Evolutionary conservation across 2,797 vertebrate genomes (phyloP).

Genomic region (Enoplosus armatus): DNA sequence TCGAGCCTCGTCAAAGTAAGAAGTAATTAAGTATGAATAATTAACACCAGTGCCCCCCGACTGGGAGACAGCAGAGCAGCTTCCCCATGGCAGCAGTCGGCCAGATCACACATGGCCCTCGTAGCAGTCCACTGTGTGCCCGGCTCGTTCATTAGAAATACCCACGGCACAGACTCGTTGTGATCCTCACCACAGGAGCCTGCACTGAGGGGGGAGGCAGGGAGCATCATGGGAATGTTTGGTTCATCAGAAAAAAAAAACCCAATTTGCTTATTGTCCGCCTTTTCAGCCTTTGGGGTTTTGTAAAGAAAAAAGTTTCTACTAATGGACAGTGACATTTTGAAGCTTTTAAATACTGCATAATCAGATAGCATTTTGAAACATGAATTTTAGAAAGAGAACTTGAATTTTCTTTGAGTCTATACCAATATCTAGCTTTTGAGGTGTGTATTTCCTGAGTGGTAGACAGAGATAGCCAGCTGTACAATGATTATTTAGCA

Average conservation of each 20-base stretch:
- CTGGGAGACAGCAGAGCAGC: slow-evolving; percentile 78
- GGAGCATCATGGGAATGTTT: slow-evolving; percentile 53
- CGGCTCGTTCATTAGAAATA: slow-evolving; percentile 79
- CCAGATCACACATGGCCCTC: slow-evolving; percentile 80
- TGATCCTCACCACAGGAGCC: slow-evolving; percentile 76
- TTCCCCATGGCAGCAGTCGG: slow-evolving; percentile 80
- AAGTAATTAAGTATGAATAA: slow-evolving; percentile 90
- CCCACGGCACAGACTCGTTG: slow-evolving; percentile 67
- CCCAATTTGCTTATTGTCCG: slow-evolving; percentile 60
- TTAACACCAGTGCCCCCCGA: slow-evolving; percentile 83
- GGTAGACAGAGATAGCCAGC: slow-evolving; percentile 40
- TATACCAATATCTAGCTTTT: neutral
- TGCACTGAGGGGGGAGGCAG: slow-evolving; percentile 35
- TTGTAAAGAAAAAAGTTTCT: slow-evolving; percentile 20
- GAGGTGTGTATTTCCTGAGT: slow-evolving; percentile 44
- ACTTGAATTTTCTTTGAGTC: slow-evolving; percentile 3
- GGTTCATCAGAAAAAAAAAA: slow-evolving; percentile 40
- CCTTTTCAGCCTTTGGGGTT: slow-evolving; percentile 39
- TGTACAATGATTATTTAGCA: slow-evolving; percentile 40
- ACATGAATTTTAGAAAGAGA: slow-evolving; percentile 8
- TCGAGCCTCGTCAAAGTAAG: slow-evolving; percentile 74
- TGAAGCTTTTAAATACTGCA: slow-evolving; percentile 39
- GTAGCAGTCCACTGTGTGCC: slow-evolving; percentile 70
- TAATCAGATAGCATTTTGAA: slow-evolving; percentile 39
- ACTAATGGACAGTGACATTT: slow-evolving; percentile 40